Evolutionary conservation across 64 coral and sea anemone genomes (phyloP), one percentile per base, ranked within the genome.

Genomic region (Pocillopora verrucosa): DNA sequence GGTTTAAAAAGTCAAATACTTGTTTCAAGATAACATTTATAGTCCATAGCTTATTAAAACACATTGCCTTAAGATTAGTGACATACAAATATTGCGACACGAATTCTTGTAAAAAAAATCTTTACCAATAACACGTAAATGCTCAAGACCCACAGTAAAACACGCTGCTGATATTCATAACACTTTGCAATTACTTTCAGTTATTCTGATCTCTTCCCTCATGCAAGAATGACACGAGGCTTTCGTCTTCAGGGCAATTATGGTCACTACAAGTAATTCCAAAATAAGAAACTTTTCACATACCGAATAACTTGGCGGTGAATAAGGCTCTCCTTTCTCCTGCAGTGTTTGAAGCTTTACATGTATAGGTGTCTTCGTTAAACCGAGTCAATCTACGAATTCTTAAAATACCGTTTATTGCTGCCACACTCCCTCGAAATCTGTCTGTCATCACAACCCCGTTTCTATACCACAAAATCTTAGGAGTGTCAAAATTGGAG

Each of bases 321-420:
- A 97, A 97, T 11, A 34, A 16, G 16, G 88, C 95, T 25, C 69
- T n/a, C 16, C 85, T 79, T 58, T 73, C 88, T 9, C 89, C 95
- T 2, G 17, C 84, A 26, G 72, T 17, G 72, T 79, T 97, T 60
- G 34, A 88, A 7, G 95, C 92, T 63, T 74, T 62, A 36, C 95
- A 97, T 1, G 82, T 80, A 75, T 91, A 97, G 16, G 45, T 91
- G 7, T 92, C 95, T 72, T 97, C 92, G 26, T 94, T 97, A 26
- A 91, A 97, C 19, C 91, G 88, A 90, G 63, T 65, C 15, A 88
- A 56, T 36, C 34, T 80, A 25, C 84, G 83, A 62, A 97, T 97
- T 58, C 24, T n/a, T 45, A 97, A 67, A 12, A 87, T 70, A 14
- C 83, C 90, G 35, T 73, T 56, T 15, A 70, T 73, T 12, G 84